A percentile compares a stretch with the other conserved stretches of the same genome.
phyloP scores from a whole-genome alignment of 2,797 vertebrate species.

The Squalus acanthias region DNA sequence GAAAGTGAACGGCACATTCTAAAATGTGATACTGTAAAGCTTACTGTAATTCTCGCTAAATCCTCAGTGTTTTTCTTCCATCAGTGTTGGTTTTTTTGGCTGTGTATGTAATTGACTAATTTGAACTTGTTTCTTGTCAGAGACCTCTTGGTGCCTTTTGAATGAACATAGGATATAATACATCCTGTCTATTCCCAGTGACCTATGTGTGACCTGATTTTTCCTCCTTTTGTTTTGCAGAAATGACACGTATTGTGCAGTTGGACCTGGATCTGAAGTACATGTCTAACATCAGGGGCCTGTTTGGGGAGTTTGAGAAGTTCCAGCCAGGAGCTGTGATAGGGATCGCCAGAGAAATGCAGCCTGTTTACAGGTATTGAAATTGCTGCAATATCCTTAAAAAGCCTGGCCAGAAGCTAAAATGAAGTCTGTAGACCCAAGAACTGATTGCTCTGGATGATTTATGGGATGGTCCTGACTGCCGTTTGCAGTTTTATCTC shows the following conservation, averaged over 20 bases:
- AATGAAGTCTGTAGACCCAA: background rate
- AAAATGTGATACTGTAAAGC: background rate
- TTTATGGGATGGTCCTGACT: background rate
- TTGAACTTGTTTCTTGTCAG: background rate
- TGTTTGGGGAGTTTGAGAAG: constrained; percentile 83
- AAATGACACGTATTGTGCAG: constrained; percentile 77
- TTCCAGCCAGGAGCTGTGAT: constrained; percentile 79
- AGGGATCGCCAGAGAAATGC: constrained; percentile 88
- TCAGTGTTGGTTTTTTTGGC: background rate
- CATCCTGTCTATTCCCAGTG: constrained; percentile 26
- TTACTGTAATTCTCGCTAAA: background rate
- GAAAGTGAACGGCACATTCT: background rate
- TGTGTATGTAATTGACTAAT: background rate
- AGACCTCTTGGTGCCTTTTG: constrained; percentile 8
- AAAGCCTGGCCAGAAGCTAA: background rate
- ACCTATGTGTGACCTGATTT: background rate
- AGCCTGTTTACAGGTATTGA: constrained; percentile 92
- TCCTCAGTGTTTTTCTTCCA: background rate
- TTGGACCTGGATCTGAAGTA: constrained; percentile 90
- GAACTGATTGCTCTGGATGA: background rate
- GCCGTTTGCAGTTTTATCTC: background rate
- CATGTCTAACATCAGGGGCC: constrained; percentile 81
- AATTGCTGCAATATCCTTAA: no score
- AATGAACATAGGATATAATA: constrained; percentile 19
- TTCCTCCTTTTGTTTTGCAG: constrained; percentile 53